phyloP scores from a whole-genome alignment of 2,797 vertebrate genomes.

The Lindbergichthys nudifrons region DNA sequence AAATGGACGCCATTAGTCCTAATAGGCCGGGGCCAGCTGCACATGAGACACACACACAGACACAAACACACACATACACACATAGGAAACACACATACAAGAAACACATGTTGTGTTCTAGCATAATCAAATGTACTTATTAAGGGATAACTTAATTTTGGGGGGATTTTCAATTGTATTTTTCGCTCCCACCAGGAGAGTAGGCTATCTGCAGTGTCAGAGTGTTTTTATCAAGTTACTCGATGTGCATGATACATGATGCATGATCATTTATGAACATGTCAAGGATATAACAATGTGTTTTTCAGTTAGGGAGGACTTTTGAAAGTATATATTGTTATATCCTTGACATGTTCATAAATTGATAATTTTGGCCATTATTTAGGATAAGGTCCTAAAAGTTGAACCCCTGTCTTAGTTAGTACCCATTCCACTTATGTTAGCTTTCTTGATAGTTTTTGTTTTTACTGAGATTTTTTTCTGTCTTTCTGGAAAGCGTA shows the following conservation, averaged over 20 bases:
- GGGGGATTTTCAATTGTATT: background rate
- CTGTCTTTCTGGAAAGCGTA: no score
- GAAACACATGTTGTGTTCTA: background rate
- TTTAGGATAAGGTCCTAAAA: no score
- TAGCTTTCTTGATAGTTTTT: no score
- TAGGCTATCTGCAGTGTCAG: background rate
- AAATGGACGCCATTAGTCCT: slow-evolving; percentile 68
- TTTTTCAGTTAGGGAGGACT: no score
- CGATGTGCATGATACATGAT: background rate
- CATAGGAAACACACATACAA: background rate
- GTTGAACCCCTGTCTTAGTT: no score
- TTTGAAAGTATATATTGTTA: no score
- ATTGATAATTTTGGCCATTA: background rate
- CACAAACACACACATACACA: slow-evolving; percentile 11
- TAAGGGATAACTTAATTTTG: slow-evolving; percentile 9
- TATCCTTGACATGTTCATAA: background rate
- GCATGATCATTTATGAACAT: no score
- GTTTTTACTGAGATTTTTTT: no score
- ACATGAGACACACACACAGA: slow-evolving; percentile 19
- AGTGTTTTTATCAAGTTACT: background rate
- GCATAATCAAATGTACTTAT: background rate
- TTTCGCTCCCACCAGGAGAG: background rate
- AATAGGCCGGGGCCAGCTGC: slow-evolving; percentile 66
- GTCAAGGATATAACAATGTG: no score
- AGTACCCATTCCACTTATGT: no score